Evolutionary conservation across 2,888 invertebrate species (phyloP), one percentile per base, ranked within the genome.

Genomic region (Cheiracanthium punctorium): DNA sequence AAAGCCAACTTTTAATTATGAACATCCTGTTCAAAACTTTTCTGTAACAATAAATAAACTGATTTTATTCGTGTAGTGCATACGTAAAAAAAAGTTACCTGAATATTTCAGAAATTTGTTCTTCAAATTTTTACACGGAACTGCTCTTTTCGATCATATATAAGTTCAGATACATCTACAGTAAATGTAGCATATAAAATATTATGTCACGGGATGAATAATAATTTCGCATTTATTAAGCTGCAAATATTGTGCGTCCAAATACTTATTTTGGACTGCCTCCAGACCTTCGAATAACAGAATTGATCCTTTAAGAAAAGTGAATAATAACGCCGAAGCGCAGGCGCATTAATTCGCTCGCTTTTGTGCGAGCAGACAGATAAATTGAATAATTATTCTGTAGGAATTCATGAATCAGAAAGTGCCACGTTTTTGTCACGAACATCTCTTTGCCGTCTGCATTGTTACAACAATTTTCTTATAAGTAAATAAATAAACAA

Each of bases 331-430:
- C 43, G 14, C 17, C 24, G 24, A 4, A n/a, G 58, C 24, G 58
- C 58, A 58, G 4, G 58, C 58, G 20, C 58, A 4, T 8, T 58
- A 24, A n/a, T 12, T 1, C 24, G 58, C 58, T 14, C 58, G 37
- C 24, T 24, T 58, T 20, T 24, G 24, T 20, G 58, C 58, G 2
- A 24, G 58, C 24, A 58, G 58, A 58, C 58, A 58, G 58, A 58
- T 58, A 58, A 58, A 58, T 58, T 58, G 58, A 58, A 58, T 58
- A 58, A 58, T 58, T 58, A 58, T 58, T 58, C 58, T 58, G 58
- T 24, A 1, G 58, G 24, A 58, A 58, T 58, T 58, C 58, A 58
- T 58, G 58, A 58, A 58, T 58, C 58, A 58, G 24, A 24, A n/a
- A 24, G 58, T 58, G 24, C 58, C 12, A 12, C 58, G 58, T 58